These are phyloP conservation scores for Monodelphis domestica DNA, from an alignment of 2,797 vertebrate genomes.

Conservation along the genomic window DNA sequence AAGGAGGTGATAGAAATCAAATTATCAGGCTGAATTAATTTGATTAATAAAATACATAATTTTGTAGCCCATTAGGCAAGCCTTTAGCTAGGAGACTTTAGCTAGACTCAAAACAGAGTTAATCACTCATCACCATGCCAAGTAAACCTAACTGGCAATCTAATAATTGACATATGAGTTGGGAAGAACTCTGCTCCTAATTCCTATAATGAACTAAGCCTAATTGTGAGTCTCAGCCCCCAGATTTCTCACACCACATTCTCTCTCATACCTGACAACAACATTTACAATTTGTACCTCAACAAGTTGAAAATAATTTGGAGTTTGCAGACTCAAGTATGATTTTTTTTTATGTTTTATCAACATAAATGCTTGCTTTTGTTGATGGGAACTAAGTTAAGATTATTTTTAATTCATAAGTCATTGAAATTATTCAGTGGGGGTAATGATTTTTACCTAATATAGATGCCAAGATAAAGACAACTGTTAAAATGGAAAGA, in stretches of 20 bases:
- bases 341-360: not conserved
- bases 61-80: constrained; percentile 42
- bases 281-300: constrained; percentile 9
- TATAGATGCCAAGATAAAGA: too few relatives aligned
- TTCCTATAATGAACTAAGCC: constrained; percentile 30
- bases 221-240: not conserved
- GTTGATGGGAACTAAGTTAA: not conserved
- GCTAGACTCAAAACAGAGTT: not conserved
- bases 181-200: constrained; percentile 26
- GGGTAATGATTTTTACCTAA: not conserved
- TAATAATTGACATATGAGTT: not conserved
- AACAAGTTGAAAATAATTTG: constrained; percentile 32
- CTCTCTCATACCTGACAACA: constrained; percentile 5
- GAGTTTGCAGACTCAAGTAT: not conserved
- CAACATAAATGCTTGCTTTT: not conserved
- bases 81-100: constrained; percentile 10
- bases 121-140: constrained; percentile 40
- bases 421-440: not conserved
- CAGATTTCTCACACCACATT: constrained; percentile 16
- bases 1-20: constrained; percentile 24
- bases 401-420: too few relatives aligned
- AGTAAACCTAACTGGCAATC: constrained; percentile 28
- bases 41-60: constrained; percentile 58
- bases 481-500: not conserved
- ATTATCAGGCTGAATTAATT: constrained; percentile 29